Conservation (phyloP, 2,888 invertebrate genomes). For the Chymomyza fuscimana region DNA sequence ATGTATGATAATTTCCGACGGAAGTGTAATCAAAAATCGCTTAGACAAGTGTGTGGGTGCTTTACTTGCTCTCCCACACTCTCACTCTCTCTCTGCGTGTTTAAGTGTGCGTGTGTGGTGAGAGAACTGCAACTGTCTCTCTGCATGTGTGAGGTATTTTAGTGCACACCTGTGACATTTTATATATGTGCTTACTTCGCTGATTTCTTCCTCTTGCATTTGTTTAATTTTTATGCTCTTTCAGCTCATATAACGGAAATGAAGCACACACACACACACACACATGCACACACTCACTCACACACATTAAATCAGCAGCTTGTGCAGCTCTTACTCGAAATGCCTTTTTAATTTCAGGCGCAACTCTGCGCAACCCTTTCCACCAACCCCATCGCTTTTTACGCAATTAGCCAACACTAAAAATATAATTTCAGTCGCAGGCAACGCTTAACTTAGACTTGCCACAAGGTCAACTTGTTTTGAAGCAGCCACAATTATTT, state of each 20-base stretch:
- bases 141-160: conserved; percentile 14
- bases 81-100: background rate
- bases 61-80: conserved; percentile 9
- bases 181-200: conserved; percentile 14
- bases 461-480: background rate
- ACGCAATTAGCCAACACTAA: conserved; percentile 12
- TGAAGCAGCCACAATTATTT: background rate
- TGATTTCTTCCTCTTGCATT: background rate
- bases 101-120: background rate
- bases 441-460: background rate
- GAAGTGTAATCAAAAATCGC: conserved; percentile 81
- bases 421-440: background rate
- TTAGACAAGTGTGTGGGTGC: conserved; percentile 72
- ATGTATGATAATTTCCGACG: conserved; percentile 80
- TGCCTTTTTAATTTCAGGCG: conserved; percentile 27
- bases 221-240: background rate
- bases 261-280: conserved; percentile 3
- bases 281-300: background rate
- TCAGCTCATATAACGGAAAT: conserved; percentile 27
- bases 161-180: conserved; percentile 29
- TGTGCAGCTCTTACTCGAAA: conserved; percentile 1
- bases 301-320: background rate
- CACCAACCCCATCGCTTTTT: background rate
- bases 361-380: background rate
- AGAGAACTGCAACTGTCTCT: conserved; percentile 1